Percentiles rank a stretch among this genome's conserved stretches.
Conservation (phyloP, 2,888 invertebrate genomes). For the Drosophila fungiperda region DNA sequence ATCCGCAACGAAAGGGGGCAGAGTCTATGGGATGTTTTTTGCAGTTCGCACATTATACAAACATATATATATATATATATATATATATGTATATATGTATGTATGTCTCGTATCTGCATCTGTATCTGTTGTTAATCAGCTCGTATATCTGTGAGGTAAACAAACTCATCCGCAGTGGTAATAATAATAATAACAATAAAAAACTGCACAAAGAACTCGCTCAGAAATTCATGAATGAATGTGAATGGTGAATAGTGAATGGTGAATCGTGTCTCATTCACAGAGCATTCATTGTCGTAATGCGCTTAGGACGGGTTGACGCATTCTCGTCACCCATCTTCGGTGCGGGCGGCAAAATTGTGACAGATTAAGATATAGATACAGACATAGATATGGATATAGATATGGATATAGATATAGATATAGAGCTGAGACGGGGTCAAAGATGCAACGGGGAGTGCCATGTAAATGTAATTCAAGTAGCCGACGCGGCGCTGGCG, state of each 20-base stretch:
- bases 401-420: not conserved
- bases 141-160: constrained; percentile 56
- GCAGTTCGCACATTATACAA: constrained; percentile 51
- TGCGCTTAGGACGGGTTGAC: constrained; percentile 65
- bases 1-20: constrained; percentile 1
- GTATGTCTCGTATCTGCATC: not conserved
- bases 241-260: not conserved
- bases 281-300: constrained; percentile 49
- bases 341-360: constrained; percentile 45
- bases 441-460: constrained; percentile 9
- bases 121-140: constrained; percentile 31
- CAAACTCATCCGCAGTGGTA: constrained; percentile 54
- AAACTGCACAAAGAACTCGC: constrained; percentile 49
- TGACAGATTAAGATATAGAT: constrained; percentile 21
- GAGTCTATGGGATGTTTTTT: constrained; percentile 9
- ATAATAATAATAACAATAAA: constrained; percentile 3
- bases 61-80: constrained; percentile 13
- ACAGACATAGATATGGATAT: not conserved
- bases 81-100: not conserved
- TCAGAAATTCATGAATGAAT: constrained; percentile 62
- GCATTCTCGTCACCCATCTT: constrained; percentile 28
- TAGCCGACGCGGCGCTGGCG: constrained; percentile 41
- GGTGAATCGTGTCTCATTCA: constrained; percentile 29
- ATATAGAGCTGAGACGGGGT: constrained; percentile 12
- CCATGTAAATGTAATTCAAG: constrained; percentile 69